Evolutionary conservation across 2,797 vertebrate species (phyloP).

Genomic region (Heteromormyrus szaboi): DNA sequence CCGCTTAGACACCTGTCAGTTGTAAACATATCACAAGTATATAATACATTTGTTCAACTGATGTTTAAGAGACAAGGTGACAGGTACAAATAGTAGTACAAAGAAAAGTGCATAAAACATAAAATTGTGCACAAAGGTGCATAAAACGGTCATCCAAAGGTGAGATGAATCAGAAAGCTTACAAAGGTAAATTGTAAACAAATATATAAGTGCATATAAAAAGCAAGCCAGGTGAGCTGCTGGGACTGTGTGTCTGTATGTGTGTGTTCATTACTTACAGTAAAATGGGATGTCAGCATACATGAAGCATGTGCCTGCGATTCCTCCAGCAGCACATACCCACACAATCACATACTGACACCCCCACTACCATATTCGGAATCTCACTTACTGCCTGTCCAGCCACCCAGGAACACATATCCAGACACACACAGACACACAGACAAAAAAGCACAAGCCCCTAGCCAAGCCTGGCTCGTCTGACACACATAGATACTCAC

Average conservation of each 20-base stretch:
- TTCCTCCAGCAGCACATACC: neutral
- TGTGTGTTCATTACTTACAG: neutral
- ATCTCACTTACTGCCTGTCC: conserved; percentile 10
- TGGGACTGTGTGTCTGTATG: neutral
- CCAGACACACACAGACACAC: neutral
- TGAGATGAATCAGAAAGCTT: neutral
- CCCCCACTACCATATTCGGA: conserved; percentile 6
- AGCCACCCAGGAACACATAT: neutral
- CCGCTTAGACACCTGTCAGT: neutral
- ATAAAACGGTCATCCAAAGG: neutral
- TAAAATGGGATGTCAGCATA: neutral
- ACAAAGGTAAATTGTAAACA: neutral
- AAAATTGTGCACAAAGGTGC: neutral
- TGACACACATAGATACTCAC: conserved; percentile 50
- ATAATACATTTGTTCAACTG: neutral
- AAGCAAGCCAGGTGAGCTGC: neutral
- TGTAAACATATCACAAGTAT: neutral
- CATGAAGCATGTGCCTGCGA: neutral
- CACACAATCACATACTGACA: conserved; percentile 5
- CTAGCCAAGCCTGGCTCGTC: neutral
- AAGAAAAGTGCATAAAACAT: neutral
- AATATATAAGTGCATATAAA: neutral
- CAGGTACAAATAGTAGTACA: neutral
- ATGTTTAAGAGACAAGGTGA: neutral
- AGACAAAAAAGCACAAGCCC: neutral